These are phyloP conservation scores for Platycnemis pennipes DNA, from an alignment of 2,888 invertebrate genomes.

Conservation along the genomic window DNA sequence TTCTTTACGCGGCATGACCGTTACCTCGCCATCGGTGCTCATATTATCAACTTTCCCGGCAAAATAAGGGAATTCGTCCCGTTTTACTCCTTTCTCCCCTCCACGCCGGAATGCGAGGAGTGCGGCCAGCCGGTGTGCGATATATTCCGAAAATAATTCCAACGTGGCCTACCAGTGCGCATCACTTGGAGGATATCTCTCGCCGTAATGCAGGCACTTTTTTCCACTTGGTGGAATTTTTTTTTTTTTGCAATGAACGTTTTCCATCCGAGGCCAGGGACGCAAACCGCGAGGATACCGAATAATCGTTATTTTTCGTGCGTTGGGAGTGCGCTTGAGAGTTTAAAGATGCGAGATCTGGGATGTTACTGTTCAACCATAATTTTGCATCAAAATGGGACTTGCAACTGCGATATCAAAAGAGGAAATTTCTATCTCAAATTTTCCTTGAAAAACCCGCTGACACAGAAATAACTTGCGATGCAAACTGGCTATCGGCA, in stretches of 20 bases:
- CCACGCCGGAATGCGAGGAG: not conserved
- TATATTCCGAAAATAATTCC: not conserved
- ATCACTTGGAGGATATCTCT: not conserved
- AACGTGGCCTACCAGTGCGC: not conserved
- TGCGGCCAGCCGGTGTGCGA: not conserved
- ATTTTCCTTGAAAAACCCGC: not conserved
- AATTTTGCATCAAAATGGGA: not conserved
- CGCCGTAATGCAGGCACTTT: not conserved
- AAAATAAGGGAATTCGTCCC: not conserved
- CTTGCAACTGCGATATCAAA: not conserved
- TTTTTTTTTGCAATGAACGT: not conserved
- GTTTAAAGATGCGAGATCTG: not conserved
- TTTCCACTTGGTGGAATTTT: not conserved
- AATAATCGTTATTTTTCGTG: not conserved
- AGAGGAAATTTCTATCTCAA: not conserved
- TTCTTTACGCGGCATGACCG: conserved; percentile 27
- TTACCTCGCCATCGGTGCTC: not conserved
- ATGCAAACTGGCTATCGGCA: too few relatives aligned
- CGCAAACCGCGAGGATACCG: not conserved
- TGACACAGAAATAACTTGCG: too few relatives aligned
- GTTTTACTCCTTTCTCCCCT: not conserved
- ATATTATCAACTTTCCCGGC: not conserved
- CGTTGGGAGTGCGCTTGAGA: not conserved
- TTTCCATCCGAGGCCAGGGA: not conserved
- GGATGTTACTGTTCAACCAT: not conserved